A percentile compares a stretch with the other conserved stretches of the same genome.
phyloP scores from a whole-genome alignment of 2,888 invertebrate species.

The Hermodice carunculata region DNA sequence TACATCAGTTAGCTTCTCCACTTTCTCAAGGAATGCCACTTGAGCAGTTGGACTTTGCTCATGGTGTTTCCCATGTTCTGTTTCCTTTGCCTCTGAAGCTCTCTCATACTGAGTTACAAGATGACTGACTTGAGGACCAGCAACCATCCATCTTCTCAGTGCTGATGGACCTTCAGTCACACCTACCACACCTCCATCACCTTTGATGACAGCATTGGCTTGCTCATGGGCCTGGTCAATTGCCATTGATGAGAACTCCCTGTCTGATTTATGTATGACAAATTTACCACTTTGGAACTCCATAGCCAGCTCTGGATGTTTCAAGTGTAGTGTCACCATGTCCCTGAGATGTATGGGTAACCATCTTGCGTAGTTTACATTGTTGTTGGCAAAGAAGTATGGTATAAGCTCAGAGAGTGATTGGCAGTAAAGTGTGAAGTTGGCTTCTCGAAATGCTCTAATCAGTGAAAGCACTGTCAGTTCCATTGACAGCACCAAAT shows the following conservation, averaged over 20 bases:
- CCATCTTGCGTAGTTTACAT: slow-evolving; percentile 46
- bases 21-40: slow-evolving; percentile 19
- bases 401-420: slow-evolving; percentile 33
- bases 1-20: slow-evolving; percentile 18
- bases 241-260: slow-evolving; percentile 40
- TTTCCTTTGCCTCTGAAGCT: not conserved
- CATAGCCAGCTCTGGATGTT: slow-evolving; percentile 34
- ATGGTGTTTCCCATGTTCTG: slow-evolving; percentile 1
- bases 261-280: slow-evolving; percentile 38
- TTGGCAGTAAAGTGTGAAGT: slow-evolving; percentile 33
- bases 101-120: slow-evolving; percentile 20
- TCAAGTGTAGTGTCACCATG: slow-evolving; percentile 36
- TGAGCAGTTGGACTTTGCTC: slow-evolving; percentile 10
- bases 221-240: slow-evolving; percentile 50
- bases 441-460: slow-evolving; percentile 23
- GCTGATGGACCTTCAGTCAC: slow-evolving; percentile 41
- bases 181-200: slow-evolving; percentile 44
- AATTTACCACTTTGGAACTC: slow-evolving; percentile 43
- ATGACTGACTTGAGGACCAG: slow-evolving; percentile 41
- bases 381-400: slow-evolving; percentile 42
- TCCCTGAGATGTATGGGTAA: slow-evolving; percentile 44
- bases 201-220: slow-evolving; percentile 45
- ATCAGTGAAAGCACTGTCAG: slow-evolving; percentile 23
- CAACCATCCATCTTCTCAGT: slow-evolving; percentile 47
- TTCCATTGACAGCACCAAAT: slow-evolving; percentile 18